Evolutionary conservation across 2,888 invertebrate species (phyloP).

Genomic region (Drosophila suboccidentalis): DNA sequence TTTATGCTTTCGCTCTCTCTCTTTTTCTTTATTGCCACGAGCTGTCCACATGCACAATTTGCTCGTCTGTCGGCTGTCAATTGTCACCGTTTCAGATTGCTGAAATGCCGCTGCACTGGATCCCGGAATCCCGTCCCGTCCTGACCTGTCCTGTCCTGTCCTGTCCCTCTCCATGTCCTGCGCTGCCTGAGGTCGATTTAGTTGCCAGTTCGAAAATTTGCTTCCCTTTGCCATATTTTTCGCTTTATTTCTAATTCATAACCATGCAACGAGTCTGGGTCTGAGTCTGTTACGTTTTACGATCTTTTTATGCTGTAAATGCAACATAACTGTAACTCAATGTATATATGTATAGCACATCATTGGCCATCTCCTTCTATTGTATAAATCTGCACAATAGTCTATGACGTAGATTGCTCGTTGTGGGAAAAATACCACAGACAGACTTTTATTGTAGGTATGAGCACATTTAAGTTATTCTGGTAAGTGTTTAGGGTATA

Average conservation of each 20-base stretch:
- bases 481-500: background rate
- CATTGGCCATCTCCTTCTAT: constrained; percentile 32
- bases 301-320: constrained; percentile 14
- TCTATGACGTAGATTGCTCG: constrained; percentile 4
- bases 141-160: constrained; percentile 8
- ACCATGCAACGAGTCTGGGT: constrained; percentile 23
- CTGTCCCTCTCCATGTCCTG: background rate
- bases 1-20: background rate
- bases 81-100: constrained; percentile 77
- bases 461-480: constrained; percentile 19
- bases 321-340: constrained; percentile 1
- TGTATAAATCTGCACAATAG: constrained; percentile 57
- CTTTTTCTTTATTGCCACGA: constrained; percentile 19
- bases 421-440: background rate
- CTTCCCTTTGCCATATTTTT: constrained; percentile 38
- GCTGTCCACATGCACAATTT: constrained; percentile 40
- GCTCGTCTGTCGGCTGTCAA: constrained; percentile 63
- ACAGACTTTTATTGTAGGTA: constrained; percentile 10
- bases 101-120: constrained; percentile 12
- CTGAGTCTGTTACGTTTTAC: constrained; percentile 26
- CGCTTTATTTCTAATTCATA: constrained; percentile 47
- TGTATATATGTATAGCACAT: background rate
- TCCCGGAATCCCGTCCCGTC: background rate
- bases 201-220: constrained; percentile 12
- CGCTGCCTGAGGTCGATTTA: constrained; percentile 30